Evolutionary conservation across 2,888 invertebrate species (phyloP).

Genomic region (Drosophila demipolita): DNA sequence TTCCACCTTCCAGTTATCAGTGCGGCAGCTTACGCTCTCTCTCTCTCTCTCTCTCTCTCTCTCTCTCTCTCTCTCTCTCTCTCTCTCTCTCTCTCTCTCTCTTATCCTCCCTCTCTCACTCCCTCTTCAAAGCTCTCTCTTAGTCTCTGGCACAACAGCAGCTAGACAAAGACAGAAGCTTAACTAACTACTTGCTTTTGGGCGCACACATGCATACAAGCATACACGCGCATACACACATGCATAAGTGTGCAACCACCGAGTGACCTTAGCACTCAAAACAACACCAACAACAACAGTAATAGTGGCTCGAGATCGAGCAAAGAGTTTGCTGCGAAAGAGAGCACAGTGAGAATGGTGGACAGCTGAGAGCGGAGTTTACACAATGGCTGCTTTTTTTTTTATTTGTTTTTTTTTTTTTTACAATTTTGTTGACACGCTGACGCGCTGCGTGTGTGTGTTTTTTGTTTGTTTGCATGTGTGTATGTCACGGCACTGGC

Average conservation of each 20-base stretch:
- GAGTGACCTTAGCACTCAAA: constrained; percentile 71
- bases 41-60: neutral
- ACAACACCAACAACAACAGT: constrained; percentile 15
- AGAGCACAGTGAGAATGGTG: constrained; percentile 14
- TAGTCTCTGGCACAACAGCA: neutral
- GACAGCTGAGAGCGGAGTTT: constrained; percentile 44
- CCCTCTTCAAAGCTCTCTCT: neutral
- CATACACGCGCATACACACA: constrained; percentile 23
- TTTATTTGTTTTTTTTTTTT: constrained; percentile 55
- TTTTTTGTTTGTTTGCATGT: constrained; percentile 4
- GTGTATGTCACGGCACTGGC: constrained; percentile 16
- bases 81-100: neutral
- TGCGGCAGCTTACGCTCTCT: neutral
- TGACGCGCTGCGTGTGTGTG: neutral
- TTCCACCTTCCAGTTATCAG: constrained; percentile 1
- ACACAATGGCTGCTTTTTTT: constrained; percentile 48
- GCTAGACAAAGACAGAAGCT: constrained; percentile 34
- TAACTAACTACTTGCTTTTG: constrained; percentile 12
- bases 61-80: neutral
- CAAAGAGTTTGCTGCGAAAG: constrained; percentile 7
- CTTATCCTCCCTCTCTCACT: neutral
- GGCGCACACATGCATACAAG: constrained; percentile 46
- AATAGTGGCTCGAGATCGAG: constrained; percentile 11
- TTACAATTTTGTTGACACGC: constrained; percentile 33
- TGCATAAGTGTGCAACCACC: constrained; percentile 45